Percentiles rank a stretch among this genome's conserved stretches.
These are phyloP conservation scores for Strix uralensis DNA, from an alignment of 2,113 vertebrate species.

Conservation along the genomic window DNA sequence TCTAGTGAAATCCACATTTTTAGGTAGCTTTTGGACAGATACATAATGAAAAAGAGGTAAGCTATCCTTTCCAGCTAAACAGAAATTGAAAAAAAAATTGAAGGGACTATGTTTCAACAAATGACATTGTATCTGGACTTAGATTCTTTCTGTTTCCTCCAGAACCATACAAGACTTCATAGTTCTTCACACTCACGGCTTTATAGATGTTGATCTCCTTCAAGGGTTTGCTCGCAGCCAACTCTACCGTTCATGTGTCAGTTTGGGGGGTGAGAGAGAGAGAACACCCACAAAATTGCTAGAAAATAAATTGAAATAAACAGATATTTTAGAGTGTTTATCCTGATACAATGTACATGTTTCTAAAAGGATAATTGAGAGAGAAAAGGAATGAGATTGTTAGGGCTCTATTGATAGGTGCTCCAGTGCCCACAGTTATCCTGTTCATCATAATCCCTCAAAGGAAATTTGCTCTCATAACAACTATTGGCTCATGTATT, in stretches of 20 bases:
- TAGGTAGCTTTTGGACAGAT: background rate
- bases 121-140: background rate
- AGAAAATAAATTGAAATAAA: background rate
- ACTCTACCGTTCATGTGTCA: background rate
- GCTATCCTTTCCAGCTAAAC: background rate
- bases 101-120: background rate
- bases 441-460: background rate
- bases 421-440: background rate
- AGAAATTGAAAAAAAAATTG: background rate
- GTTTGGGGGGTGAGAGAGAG: background rate
- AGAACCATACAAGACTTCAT: background rate
- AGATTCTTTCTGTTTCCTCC: background rate
- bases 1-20: background rate
- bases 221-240: background rate
- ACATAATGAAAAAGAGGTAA: background rate
- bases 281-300: background rate
- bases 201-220: background rate
- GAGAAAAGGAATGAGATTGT: background rate
- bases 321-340: background rate
- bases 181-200: background rate
- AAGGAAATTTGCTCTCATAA: slow-evolving; percentile 25
- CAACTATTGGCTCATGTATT: slow-evolving; percentile 32
- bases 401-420: background rate
- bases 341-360: background rate
- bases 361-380: background rate